Percentiles rank a stretch among this genome's conserved stretches.
Evolutionary conservation across 2,888 invertebrate genomes (phyloP).

Genomic region (Phasia obesa): DNA sequence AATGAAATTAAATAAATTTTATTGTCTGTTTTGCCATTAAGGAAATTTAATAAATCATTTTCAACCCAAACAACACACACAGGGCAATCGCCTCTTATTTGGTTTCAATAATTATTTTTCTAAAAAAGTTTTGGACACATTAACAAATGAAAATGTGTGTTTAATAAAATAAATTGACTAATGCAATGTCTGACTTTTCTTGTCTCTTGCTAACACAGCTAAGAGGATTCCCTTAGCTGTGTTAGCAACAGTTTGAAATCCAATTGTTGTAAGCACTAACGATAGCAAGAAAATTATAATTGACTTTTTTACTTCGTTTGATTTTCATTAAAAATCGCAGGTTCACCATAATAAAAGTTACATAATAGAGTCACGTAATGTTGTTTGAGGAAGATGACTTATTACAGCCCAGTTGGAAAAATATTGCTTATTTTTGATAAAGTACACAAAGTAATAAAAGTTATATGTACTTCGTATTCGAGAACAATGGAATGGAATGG

Average conservation of each 20-base stretch:
- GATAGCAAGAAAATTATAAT: slow-evolving; percentile 38
- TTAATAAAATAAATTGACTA: background rate
- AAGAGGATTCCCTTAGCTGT: slow-evolving; percentile 34
- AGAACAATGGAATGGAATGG: no score
- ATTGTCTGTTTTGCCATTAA: slow-evolving; percentile 17
- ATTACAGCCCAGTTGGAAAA: slow-evolving; percentile 33
- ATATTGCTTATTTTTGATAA: background rate
- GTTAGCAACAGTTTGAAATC: slow-evolving; percentile 26
- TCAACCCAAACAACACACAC: background rate
- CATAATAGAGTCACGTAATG: slow-evolving; percentile 40
- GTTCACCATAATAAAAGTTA: slow-evolving; percentile 28
- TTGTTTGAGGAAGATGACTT: slow-evolving; percentile 30
- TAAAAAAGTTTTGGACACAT: background rate
- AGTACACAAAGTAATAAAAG: no score
- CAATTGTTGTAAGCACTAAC: slow-evolving; percentile 46
- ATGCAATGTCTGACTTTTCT: background rate
- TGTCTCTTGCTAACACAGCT: background rate
- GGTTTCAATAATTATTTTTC: slow-evolving; percentile 3
- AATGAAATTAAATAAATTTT: slow-evolving; percentile 18
- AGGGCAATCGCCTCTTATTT: background rate
- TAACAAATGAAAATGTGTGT: background rate
- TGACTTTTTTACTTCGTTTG: slow-evolving; percentile 35
- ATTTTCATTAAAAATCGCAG: slow-evolving; percentile 50
- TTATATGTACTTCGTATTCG: no score
- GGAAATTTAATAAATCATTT: slow-evolving; percentile 7